Evolutionary conservation across 1,140 invertebrate genomes (phyloP), one percentile per base, ranked within the genome.

Genomic region (Drosophila melanica): DNA sequence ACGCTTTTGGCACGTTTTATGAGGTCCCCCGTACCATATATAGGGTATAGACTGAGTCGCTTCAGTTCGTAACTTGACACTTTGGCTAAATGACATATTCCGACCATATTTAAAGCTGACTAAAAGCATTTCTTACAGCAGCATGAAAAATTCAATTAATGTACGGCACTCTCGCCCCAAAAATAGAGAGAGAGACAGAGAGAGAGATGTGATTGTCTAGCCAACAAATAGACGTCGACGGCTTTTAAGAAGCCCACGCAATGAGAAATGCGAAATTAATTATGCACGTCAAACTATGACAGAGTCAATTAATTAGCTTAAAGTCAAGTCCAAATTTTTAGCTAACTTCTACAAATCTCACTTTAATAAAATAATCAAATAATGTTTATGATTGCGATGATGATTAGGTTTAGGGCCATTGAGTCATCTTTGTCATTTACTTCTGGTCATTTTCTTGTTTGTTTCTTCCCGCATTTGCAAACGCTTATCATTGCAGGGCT

Each of bases 231-330:
- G 77, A 51, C 54, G 64, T 75, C 63, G 73, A 42, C 59, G 53
- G 55, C 4, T 41, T 14, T 41, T 41, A n/a, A 11, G 23, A 14
- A 18, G 54, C 76, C 77, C 59, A 75, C 77, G 71, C 77, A 37
- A 44, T 67, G 23, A 45, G 60, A 66, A 67, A 77, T 75, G 63
- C 58, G 45, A 82, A 71, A 76, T 79, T 72, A 82, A 82, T 82
- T 82, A 79, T 70, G 66, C 71, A 57, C 60, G 76, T 75, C 66
- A 72, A 48, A 42, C 53, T 42, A 50, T 85, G 73, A 84, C 80
- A 77, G 72, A 59, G 47, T 48, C 42, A 66, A 85, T 84, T 85
- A 80, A 82, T 82, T 82, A 65, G 64, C 41, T 79, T 47, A 5
- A 74, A 65, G 78, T 50, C 62, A 72, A 53, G 27, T 37, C 11